Percentiles rank a stretch among this genome's conserved stretches.
Conservation (phyloP, 2,797 vertebrate genomes). For the Oophaga sylvatica region DNA sequence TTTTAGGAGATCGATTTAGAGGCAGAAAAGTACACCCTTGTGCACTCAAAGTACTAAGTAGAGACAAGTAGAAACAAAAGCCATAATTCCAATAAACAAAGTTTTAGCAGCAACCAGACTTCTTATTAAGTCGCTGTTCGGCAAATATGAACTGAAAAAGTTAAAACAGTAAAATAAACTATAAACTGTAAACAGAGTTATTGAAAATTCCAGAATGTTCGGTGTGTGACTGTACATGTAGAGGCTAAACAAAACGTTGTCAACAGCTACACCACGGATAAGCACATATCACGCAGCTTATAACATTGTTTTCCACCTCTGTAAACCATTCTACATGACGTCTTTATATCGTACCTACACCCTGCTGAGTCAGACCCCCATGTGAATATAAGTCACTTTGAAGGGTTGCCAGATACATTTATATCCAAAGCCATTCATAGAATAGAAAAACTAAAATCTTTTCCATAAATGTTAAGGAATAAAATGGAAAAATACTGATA, state of each 20-base stretch:
- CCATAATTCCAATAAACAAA: not conserved
- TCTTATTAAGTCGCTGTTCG: not conserved
- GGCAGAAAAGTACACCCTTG: not conserved
- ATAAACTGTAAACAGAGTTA: too few relatives aligned
- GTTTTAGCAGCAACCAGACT: not conserved
- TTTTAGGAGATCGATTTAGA: not conserved
- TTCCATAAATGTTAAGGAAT: not conserved
- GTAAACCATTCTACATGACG: not conserved
- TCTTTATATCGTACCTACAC: conserved; percentile 1
- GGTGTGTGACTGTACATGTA: not conserved
- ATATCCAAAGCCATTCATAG: not conserved
- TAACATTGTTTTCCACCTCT: not conserved
- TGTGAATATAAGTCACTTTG: not conserved
- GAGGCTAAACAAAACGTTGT: not conserved
- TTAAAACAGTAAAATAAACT: too few relatives aligned
- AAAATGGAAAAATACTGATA: conserved; percentile 14
- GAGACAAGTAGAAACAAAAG: not conserved
- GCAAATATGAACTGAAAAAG: not conserved
- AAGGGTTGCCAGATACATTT: conserved; percentile 12
- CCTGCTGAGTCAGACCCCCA: conserved; percentile 1
- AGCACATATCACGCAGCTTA: not conserved
- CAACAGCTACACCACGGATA: not conserved
- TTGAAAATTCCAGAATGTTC: not conserved
- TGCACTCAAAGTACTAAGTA: not conserved
- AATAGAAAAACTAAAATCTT: conserved; percentile 1